Evolutionary conservation across 2,797 vertebrate genomes (phyloP).

Genomic region (Phataginus tetradactyla): DNA sequence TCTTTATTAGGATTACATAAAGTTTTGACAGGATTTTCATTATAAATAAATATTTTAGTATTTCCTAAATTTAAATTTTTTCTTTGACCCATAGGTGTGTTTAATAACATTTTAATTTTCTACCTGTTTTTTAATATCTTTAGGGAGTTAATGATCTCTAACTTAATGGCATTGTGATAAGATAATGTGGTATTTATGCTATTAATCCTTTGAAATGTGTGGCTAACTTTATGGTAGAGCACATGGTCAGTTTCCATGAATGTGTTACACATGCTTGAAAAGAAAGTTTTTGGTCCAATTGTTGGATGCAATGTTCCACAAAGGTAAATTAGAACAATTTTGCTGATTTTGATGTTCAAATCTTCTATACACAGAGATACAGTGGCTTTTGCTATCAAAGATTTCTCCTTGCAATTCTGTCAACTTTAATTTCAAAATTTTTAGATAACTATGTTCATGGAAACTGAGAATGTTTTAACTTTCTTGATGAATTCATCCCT

Average conservation of each 20-base stretch:
- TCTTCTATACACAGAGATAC: not conserved
- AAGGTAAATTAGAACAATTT: conserved; percentile 2
- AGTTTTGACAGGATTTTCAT: conserved; percentile 14
- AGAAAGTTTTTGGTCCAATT: not conserved
- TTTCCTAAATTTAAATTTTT: conserved; percentile 34
- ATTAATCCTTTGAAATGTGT: not conserved
- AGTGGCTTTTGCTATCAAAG: not conserved
- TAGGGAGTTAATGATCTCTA: not conserved
- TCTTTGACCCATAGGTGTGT: not conserved
- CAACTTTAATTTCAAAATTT: not conserved
- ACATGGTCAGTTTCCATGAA: not conserved
- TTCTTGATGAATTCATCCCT: not conserved
- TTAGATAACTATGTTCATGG: not conserved
- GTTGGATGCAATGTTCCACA: not conserved
- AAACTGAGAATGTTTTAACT: not conserved
- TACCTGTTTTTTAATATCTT: not conserved
- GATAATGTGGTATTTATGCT: not conserved
- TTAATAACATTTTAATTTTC: conserved; percentile 19
- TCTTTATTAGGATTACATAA: not conserved
- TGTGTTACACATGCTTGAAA: not conserved
- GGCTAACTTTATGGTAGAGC: not conserved
- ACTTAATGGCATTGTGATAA: not conserved
- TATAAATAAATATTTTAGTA: not conserved
- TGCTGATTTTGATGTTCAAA: not conserved
- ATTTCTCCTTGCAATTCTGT: not conserved